These are phyloP conservation scores for Sanderia malayensis DNA, from an alignment of 30 jellyfish, hydroid and myxozoan species.

Conservation along the genomic window DNA sequence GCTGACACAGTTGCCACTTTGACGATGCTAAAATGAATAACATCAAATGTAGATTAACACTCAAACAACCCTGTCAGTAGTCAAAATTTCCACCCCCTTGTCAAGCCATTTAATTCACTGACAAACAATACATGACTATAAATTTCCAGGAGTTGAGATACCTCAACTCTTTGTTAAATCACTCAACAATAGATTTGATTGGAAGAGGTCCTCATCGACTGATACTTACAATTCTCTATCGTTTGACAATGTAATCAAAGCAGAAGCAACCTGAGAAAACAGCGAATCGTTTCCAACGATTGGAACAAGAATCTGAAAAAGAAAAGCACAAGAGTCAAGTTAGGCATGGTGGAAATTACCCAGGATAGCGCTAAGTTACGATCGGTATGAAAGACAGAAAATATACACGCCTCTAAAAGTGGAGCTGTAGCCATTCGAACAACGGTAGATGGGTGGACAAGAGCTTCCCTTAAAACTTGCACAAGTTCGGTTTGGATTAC, in stretches of 20 bases:
- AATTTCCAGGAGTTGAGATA: too few relatives aligned
- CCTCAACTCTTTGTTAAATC: too few relatives aligned
- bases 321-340: not conserved
- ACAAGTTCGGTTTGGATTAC: slow-evolving; percentile 56
- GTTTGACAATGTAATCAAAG: slow-evolving; percentile 81
- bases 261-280: slow-evolving; percentile 92
- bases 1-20: slow-evolving; percentile 93
- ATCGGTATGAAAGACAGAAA: too few relatives aligned
- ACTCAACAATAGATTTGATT: too few relatives aligned
- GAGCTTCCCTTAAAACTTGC: slow-evolving; percentile 72
- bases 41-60: too few relatives aligned
- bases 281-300: slow-evolving; percentile 51
- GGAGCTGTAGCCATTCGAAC: slow-evolving; percentile 79
- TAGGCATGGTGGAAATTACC: not conserved
- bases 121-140: too few relatives aligned
- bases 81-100: too few relatives aligned
- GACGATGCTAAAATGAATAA: slow-evolving; percentile 66
- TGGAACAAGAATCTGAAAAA: slow-evolving; percentile 64
- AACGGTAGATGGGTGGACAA: slow-evolving; percentile 84
- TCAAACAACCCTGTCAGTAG: too few relatives aligned
- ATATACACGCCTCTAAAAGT: slow-evolving; percentile 64
- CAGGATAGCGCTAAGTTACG: too few relatives aligned
- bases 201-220: too few relatives aligned
- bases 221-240: slow-evolving; percentile 88
- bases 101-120: too few relatives aligned